Conservation (phyloP, 2,113 vertebrate genomes). For the Neoarius graeffei region DNA sequence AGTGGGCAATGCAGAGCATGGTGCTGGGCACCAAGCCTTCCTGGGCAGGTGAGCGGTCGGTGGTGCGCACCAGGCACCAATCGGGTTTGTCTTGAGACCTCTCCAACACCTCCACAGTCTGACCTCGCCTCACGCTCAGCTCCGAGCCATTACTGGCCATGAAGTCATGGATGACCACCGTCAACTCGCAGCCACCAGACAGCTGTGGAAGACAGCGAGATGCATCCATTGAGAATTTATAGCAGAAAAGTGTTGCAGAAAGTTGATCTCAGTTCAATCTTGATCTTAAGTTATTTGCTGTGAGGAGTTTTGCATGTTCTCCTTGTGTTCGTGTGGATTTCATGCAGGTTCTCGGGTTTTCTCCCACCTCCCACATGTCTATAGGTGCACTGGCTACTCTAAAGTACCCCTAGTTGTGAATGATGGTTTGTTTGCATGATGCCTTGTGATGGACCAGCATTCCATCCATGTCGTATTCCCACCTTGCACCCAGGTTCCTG, state of each 20-base stretch:
- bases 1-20: slow-evolving; percentile 95
- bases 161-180: slow-evolving; percentile 96
- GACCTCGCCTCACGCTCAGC: slow-evolving; percentile 90
- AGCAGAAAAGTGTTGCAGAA: background rate
- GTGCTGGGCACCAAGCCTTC: slow-evolving; percentile 94
- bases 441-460: background rate
- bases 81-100: slow-evolving; percentile 92
- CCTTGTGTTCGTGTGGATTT: background rate
- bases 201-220: slow-evolving; percentile 71
- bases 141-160: slow-evolving; percentile 93
- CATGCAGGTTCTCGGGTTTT: background rate
- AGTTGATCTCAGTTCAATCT: background rate
- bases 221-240: background rate
- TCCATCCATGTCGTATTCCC: background rate
- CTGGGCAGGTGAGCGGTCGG: slow-evolving; percentile 87
- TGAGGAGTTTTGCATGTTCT: background rate
- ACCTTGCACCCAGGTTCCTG: background rate
- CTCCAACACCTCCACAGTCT: slow-evolving; percentile 96
- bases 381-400: background rate
- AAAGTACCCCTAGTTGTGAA: background rate
- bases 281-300: background rate
- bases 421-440: background rate
- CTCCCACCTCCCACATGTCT: background rate
- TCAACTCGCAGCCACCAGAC: slow-evolving; percentile 95
- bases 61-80: slow-evolving; percentile 96